Evolutionary conservation across 2,797 vertebrate species (phyloP).

Genomic region (Rhodeus uyekii): DNA sequence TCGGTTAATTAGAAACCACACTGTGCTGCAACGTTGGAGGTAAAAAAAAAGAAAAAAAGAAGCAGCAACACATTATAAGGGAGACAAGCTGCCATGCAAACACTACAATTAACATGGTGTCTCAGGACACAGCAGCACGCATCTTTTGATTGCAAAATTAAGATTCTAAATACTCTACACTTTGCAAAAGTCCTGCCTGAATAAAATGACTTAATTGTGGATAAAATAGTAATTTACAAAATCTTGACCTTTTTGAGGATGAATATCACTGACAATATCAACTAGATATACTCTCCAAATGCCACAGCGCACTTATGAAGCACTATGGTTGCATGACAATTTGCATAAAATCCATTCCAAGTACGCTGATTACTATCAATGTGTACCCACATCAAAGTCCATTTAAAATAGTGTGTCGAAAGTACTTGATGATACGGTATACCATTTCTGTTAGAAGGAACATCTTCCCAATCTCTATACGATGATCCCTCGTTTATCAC

Average conservation of each 20-base stretch:
- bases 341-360: not conserved
- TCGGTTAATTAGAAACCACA: conserved; percentile 54
- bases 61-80: conserved; percentile 4
- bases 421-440: not conserved
- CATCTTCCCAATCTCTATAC: too few relatives aligned
- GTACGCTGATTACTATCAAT: not conserved
- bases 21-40: conserved; percentile 27
- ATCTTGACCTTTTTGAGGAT: not conserved
- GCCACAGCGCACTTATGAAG: not conserved
- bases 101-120: conserved; percentile 40
- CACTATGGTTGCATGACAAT: not conserved
- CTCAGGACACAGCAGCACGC: conserved; percentile 1
- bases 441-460: not conserved
- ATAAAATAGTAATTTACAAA: conserved; percentile 1
- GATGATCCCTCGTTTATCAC: too few relatives aligned
- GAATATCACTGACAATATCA: not conserved
- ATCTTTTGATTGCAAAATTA: conserved; percentile 32
- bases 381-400: not conserved
- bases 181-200: not conserved
- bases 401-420: not conserved
- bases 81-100: conserved; percentile 39
- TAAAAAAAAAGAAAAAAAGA: not conserved
- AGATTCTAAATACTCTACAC: not conserved
- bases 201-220: not conserved
- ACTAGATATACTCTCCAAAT: not conserved